Base-by-base conservation (phyloP, 2,113 vertebrate species). In the Amphiprion percula region DNA sequence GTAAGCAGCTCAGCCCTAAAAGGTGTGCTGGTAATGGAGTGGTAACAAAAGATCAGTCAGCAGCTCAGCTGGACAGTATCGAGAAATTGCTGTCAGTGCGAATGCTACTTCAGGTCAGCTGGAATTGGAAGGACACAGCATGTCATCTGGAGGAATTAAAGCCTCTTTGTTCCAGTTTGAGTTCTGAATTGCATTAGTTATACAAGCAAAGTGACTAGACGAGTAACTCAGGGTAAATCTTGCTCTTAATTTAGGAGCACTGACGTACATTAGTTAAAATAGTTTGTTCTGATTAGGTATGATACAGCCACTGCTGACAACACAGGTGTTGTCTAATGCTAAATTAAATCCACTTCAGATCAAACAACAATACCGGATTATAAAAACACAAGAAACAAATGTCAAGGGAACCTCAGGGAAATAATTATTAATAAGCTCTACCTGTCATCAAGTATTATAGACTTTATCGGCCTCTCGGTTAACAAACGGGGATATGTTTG, bases 21-120 rank as follows among this genome's bases (percentile, higher is more conserved):
- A 52, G 62, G 10, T 53, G 15, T 33, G 50, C 24, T 16, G 28
- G 55, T 79, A 59, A 83, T 62, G 67, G 74, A 70, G 66, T 0
- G 17, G 37, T 56, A 50, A 62, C 61, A 52, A 54, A 66, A 64
- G 63, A 73, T 85, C 30, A 33, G 73, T 85, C 47, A 26, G 67
- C 61, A n/a, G 55, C 83, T 68, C 61, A 56, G 67, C n/a, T 21
- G 46, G 54, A 49, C 10, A 1, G 30, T 33, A 68, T 80, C 49
- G 63, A 62, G 37, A 76, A 71, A 61, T 59, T 14, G 24, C 39
- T 65, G 21, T 64, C 52, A 54, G 53, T 14, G 28, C 60, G 64
- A 71, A 59, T 2, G 26, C 60, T 52, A 53, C 49, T 47, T 69
- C 75, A 24, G n/a, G 24, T 62, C 23, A 47, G 54, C 63, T 3